A percentile compares a stretch with the other conserved stretches of the same genome.
phyloP scores from a whole-genome alignment of 2,888 invertebrate species.

The Lamellibrachia columna region DNA sequence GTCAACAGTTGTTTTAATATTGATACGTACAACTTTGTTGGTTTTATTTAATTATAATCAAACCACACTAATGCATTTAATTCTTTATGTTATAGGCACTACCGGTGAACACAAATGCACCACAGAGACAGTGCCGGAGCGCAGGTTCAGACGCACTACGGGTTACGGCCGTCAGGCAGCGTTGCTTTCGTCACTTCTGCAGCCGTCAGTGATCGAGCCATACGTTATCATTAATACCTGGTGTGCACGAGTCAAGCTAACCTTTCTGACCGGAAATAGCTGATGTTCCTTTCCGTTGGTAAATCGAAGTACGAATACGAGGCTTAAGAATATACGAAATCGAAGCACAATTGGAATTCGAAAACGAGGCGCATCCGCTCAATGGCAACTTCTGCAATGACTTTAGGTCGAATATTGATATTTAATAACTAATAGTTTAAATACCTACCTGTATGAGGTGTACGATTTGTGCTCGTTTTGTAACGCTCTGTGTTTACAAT shows the following conservation, averaged over 20 bases:
- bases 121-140: background rate
- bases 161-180: background rate
- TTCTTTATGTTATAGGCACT: background rate
- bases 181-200: background rate
- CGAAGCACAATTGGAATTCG: background rate
- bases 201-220: background rate
- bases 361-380: background rate
- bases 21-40: too few relatives aligned
- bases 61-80: conserved; percentile 1
- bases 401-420: background rate
- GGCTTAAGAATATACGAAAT: background rate
- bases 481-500: background rate
- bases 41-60: too few relatives aligned
- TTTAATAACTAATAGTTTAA: background rate
- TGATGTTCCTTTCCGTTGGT: background rate
- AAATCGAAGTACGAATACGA: background rate
- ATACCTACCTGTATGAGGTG: background rate
- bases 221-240: background rate
- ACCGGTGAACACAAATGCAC: background rate
- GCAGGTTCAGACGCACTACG: background rate
- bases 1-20: too few relatives aligned
- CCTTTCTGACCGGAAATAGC: background rate
- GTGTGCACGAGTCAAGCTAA: background rate
- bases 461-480: background rate
- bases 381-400: background rate